phyloP scores from a whole-genome alignment of 2,888 invertebrate genomes.

The Ceramica pisi region DNA sequence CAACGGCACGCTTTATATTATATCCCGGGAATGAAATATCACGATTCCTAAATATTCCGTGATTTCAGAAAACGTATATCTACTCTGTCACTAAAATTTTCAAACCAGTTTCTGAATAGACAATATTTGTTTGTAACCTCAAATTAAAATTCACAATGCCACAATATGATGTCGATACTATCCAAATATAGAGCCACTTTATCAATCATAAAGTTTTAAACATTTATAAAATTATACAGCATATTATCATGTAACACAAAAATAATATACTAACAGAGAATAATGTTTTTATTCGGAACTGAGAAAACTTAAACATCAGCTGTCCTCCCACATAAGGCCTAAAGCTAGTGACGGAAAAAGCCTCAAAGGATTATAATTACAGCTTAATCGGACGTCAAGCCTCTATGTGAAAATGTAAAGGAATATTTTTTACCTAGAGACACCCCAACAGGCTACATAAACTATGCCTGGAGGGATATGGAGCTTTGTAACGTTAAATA shows the following conservation, averaged over 20 bases:
- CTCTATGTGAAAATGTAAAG: background rate
- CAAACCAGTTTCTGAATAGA: background rate
- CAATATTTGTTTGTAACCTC: background rate
- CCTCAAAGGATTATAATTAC: conserved; percentile 38
- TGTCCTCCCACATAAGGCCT: conserved; percentile 45
- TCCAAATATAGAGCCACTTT: background rate
- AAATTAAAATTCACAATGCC: background rate
- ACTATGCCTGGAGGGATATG: background rate
- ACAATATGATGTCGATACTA: background rate
- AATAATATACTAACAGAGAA: conserved; percentile 5
- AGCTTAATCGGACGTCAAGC: background rate
- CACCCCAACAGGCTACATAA: background rate
- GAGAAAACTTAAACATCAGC: conserved; percentile 29
- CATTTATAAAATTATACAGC: conserved; percentile 22
- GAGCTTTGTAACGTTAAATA: background rate
- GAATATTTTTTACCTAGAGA: conserved; percentile 10
- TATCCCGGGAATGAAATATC: no score
- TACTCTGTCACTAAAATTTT: no score
- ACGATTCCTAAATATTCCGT: no score
- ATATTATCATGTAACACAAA: conserved; percentile 33
- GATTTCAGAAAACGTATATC: no score
- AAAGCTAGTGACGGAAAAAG: conserved; percentile 26
- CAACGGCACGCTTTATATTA: no score
- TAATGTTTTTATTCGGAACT: background rate
- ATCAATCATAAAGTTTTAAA: conserved; percentile 21